phyloP scores from a whole-genome alignment of 2,888 invertebrate genomes.

The Leptogaster cylindrica region DNA sequence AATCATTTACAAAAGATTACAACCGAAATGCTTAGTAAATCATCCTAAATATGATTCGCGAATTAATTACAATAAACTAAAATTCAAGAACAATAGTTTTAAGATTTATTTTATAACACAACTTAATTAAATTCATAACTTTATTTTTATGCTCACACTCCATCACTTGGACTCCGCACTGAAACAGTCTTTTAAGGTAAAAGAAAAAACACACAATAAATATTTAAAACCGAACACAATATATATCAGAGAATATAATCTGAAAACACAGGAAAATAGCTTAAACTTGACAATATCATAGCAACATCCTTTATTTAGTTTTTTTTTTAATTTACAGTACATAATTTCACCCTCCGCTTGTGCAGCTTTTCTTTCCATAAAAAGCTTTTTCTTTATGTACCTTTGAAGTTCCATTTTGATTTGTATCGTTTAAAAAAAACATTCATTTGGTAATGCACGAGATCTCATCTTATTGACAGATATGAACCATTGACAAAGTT shows the following conservation, averaged over 20 bases:
- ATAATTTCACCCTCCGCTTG: background rate
- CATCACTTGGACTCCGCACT: conserved; percentile 41
- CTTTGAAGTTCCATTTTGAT: background rate
- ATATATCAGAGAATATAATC: background rate
- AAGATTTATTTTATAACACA: background rate
- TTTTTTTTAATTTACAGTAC: conserved; percentile 15
- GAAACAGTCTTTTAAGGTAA: conserved; percentile 46
- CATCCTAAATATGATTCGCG: too few relatives aligned
- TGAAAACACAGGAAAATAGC: conserved; percentile 15
- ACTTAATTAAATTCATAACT: background rate
- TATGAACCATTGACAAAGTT: too few relatives aligned
- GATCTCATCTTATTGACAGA: too few relatives aligned
- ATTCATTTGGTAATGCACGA: too few relatives aligned
- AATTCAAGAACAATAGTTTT: too few relatives aligned
- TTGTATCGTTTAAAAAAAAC: background rate
- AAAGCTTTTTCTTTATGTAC: background rate
- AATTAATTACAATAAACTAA: too few relatives aligned
- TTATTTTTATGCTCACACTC: conserved; percentile 32
- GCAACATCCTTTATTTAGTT: conserved; percentile 23
- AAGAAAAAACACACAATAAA: conserved; percentile 39
- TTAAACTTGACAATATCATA: conserved; percentile 10
- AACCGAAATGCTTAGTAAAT: too few relatives aligned
- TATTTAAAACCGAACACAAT: too few relatives aligned
- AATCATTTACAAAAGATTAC: too few relatives aligned
- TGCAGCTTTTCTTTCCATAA: conserved; percentile 13